Evolutionary conservation across 2,797 vertebrate genomes (phyloP).

Genomic region (Poeciliopsis turneri): DNA sequence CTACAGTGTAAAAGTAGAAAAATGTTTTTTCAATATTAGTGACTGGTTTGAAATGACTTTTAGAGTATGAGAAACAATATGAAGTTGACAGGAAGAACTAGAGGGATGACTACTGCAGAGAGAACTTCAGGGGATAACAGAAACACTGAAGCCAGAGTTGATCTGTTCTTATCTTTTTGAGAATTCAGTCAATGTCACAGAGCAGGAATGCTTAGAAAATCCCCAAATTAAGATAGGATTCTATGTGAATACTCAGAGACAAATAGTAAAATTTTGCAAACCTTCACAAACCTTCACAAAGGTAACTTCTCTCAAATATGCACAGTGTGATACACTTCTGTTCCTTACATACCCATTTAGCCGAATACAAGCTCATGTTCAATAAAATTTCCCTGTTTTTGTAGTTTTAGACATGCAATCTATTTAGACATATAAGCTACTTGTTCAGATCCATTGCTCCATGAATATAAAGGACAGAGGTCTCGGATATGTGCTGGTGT

Average conservation of each 20-base stretch:
- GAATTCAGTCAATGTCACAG: background rate
- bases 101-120: background rate
- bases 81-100: background rate
- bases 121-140: background rate
- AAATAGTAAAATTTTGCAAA: background rate
- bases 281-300: background rate
- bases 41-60: background rate
- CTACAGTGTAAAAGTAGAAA: background rate
- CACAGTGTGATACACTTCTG: background rate
- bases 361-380: background rate
- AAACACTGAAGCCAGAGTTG: background rate
- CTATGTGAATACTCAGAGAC: background rate
- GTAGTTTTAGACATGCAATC: background rate
- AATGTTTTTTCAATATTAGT: background rate
- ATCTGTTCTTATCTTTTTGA: background rate
- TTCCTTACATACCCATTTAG: background rate
- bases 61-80: background rate
- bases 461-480: slow-evolving; percentile 14
- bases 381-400: background rate
- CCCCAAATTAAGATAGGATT: background rate
- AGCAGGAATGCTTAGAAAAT: background rate
- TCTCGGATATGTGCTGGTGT: background rate
- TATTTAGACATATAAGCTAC: slow-evolving; percentile 4
- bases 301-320: background rate
- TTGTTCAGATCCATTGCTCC: background rate